Conservation (phyloP, 2,113 vertebrate genomes). For the Diphyllodes magnificus region DNA sequence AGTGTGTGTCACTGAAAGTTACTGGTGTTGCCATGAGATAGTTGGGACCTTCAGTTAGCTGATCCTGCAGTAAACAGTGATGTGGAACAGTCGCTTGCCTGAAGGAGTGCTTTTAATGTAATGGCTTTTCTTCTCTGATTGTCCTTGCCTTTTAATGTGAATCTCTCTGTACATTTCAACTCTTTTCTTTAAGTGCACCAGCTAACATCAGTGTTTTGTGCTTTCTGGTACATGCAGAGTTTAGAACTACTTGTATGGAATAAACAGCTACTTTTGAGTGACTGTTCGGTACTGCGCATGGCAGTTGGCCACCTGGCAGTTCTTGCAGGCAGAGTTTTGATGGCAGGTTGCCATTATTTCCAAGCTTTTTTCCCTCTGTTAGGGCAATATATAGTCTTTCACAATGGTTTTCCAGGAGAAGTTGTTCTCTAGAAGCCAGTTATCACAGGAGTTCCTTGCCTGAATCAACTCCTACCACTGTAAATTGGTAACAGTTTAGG, state of each 20-base stretch:
- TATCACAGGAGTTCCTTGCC: not conserved
- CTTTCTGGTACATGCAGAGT: not conserved
- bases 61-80: not conserved
- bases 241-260: not conserved
- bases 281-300: fast-evolving
- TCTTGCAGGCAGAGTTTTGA: not conserved
- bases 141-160: not conserved
- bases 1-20: not conserved
- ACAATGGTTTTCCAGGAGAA: not conserved
- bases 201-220: not conserved
- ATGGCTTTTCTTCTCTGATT: not conserved
- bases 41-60: not conserved
- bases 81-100: fast-evolving
- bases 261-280: not conserved
- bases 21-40: not conserved
- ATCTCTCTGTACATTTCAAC: not conserved
- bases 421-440: not conserved
- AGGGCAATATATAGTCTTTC: not conserved
- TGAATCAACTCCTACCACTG: not conserved
- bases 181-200: not conserved
- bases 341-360: not conserved
- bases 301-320: not conserved
- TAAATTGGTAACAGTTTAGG: not conserved
- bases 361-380: not conserved
- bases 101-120: not conserved